Evolutionary conservation across 2,113 vertebrate species (phyloP), one percentile per base, ranked within the genome.

Genomic region (Planiliza haematocheilus): DNA sequence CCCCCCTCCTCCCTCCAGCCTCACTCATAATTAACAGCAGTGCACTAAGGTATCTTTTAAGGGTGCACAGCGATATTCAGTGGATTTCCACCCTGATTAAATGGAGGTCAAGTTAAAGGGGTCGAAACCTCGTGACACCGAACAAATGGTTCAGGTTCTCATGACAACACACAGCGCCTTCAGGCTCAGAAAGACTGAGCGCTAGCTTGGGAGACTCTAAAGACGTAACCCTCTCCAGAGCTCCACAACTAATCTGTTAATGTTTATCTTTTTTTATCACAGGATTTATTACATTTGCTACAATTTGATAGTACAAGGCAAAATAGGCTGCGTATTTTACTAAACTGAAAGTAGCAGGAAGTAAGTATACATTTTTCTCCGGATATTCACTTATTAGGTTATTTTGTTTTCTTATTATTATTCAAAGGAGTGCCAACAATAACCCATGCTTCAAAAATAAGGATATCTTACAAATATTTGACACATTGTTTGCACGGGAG

Each of bases 11-110:
- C 34, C 1, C 0, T 10, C 45, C 53, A 66, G 20, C 36, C 70
- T 63, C 13, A 12, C 37, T 56, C 57, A 59, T 71, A 60, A 78
- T 87, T 51, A 79, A 69, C 51, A 70, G 61, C 46, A 5, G 70
- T 9, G 50, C 56, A 62, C 39, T 41, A 21, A 42, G 46, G 21
- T 34, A 7, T 61, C 46, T 70, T n/a, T 46, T 45, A 46, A 46
- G 46, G 17, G 64, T 3, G 7, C 69, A 42, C n/a, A 56, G 12
- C 38, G 36, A 46, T 45, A 50, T 65, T 70, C 60, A 55, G 56
- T 43, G 36, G 55, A 41, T 60, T 41, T 36, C 45, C 38, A 16
- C 10, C 30, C 38, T 6, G 1, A 39, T 52, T 65, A 64, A 81
- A 67, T 43, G 0, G 39, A 64, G 74, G 70, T 75, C 56, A 85